A percentile compares a stretch with the other conserved stretches of the same genome.
Conservation (phyloP, 1,140 invertebrate species). For the Muscidifurax raptorellus region DNA sequence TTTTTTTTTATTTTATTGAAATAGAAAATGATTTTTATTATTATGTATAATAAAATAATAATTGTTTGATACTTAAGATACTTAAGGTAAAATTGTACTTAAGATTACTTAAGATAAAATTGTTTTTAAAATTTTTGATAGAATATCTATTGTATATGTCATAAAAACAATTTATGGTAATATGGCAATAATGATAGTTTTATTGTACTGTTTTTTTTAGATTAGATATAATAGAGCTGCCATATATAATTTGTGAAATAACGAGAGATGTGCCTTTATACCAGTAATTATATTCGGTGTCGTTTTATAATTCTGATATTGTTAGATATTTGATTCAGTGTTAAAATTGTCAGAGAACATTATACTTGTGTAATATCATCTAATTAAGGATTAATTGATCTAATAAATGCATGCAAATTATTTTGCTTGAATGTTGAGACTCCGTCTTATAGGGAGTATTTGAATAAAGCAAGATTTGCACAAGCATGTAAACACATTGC, state of each 20-base stretch:
- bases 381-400: constrained; percentile 11
- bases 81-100: neutral
- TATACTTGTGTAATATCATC: neutral
- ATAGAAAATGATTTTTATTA: neutral
- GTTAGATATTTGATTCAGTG: neutral
- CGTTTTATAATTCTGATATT: neutral
- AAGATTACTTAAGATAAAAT: neutral
- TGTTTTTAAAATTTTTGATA: too few species aligned
- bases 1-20: neutral
- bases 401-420: constrained; percentile 32
- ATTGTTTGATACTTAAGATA: neutral
- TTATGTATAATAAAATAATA: too few species aligned
- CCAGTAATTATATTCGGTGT: too few species aligned
- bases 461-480: constrained; percentile 19
- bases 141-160: too few species aligned
- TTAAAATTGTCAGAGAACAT: neutral
- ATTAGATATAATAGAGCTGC: neutral
- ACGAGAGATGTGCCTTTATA: too few species aligned
- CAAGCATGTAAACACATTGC: constrained; percentile 36
- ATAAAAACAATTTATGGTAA: neutral
- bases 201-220: neutral
- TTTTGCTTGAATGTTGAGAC: neutral
- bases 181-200: neutral
- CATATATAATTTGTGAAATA: too few species aligned
- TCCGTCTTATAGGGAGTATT: constrained; percentile 37